Conservation (phyloP, 2,113 vertebrate species). For the Otocyon megalotis region DNA sequence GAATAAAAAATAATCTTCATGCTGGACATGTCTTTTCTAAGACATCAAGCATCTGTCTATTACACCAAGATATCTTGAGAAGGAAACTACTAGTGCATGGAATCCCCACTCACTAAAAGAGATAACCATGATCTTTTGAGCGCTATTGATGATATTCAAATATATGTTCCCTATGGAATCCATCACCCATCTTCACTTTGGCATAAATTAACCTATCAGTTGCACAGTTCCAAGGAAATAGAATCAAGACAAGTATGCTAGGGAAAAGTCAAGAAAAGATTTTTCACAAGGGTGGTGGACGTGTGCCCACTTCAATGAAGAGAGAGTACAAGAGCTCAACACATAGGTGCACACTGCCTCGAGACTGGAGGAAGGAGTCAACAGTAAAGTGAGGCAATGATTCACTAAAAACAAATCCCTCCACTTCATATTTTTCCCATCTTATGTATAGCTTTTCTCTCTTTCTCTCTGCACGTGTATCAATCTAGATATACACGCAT, state of each 20-base stretch:
- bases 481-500: not conserved
- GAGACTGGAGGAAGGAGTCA: not conserved
- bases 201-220: not conserved
- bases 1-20: not conserved
- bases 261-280: not conserved
- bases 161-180: not conserved
- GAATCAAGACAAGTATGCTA: not conserved
- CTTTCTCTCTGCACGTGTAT: not conserved
- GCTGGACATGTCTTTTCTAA: not conserved
- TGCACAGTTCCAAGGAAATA: not conserved
- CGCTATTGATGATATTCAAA: not conserved
- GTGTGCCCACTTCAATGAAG: not conserved
- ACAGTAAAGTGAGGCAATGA: not conserved
- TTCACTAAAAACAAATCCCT: conserved; percentile 47
- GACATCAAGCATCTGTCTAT: not conserved
- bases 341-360: not conserved
- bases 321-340: not conserved
- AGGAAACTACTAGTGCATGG: not conserved
- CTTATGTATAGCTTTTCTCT: not conserved
- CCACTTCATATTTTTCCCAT: not conserved
- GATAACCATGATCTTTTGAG: not conserved
- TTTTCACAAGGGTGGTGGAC: not conserved
- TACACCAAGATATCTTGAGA: not conserved
- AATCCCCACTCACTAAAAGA: not conserved
- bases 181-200: conserved; percentile 6